Conservation (phyloP, 2,113 vertebrate species). For the Bettongia penicillata region DNA sequence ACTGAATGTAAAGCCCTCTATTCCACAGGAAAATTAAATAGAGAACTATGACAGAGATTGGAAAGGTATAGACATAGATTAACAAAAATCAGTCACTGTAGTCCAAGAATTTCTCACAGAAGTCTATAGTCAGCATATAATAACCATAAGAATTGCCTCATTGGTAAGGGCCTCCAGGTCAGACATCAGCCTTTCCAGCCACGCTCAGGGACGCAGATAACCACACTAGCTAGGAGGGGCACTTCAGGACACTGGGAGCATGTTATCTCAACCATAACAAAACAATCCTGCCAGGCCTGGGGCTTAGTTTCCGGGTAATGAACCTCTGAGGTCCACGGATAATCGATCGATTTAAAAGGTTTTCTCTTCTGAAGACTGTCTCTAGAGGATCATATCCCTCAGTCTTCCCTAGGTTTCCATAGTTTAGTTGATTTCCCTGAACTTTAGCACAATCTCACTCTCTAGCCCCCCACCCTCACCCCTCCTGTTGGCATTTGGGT, state of each 20-base stretch:
- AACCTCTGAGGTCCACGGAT: slow-evolving; percentile 53
- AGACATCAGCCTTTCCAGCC: not conserved
- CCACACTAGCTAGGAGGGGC: slow-evolving; percentile 8
- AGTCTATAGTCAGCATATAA: not conserved
- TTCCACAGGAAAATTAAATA: not conserved
- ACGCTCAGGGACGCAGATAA: not conserved
- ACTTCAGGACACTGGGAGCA: slow-evolving; percentile 56
- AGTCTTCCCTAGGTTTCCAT: not conserved
- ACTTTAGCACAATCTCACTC: not conserved
- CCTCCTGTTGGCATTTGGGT: not conserved
- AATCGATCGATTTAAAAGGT: slow-evolving; percentile 48
- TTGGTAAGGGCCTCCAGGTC: not conserved
- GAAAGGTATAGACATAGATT: not conserved
- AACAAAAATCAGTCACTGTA: not conserved
- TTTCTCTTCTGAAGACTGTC: not conserved
- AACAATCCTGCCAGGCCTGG: slow-evolving; percentile 44
- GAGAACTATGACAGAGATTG: not conserved
- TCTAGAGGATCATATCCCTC: not conserved
- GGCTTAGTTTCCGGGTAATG: slow-evolving; percentile 70
- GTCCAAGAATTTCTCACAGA: not conserved
- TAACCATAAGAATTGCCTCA: not conserved
- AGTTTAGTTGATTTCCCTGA: not conserved
- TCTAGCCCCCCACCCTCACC: not conserved
- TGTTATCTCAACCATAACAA: slow-evolving; percentile 60
- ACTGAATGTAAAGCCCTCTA: not conserved